Evolutionary conservation across 2,113 vertebrate species (phyloP).

Genomic region (Lasiurus borealis): DNA sequence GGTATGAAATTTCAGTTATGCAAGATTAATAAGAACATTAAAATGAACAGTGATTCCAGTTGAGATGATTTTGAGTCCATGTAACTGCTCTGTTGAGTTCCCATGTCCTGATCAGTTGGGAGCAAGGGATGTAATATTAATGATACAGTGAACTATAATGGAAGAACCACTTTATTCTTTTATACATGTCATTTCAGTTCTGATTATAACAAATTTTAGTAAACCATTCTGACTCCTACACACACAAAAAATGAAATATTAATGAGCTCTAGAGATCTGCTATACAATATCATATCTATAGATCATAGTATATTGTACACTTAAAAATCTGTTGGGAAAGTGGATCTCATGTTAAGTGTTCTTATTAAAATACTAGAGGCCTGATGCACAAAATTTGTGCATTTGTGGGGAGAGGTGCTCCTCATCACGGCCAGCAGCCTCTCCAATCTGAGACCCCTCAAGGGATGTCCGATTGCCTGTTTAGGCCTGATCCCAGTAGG

Average conservation of each 20-base stretch:
- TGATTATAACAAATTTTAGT: not conserved
- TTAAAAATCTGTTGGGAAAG: not conserved
- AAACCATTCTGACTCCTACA: not conserved
- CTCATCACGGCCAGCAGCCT: no score
- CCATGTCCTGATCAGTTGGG: not conserved
- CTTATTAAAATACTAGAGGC: not conserved
- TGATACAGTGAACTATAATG: not conserved
- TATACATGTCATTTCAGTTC: not conserved
- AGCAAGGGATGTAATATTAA: not conserved
- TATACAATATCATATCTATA: not conserved
- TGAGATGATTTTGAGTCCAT: not conserved
- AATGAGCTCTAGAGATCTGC: not conserved
- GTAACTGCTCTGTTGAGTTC: not conserved
- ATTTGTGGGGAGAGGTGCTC: no score
- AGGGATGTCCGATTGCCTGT: no score
- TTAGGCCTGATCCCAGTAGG: no score
- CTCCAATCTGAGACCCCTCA: no score
- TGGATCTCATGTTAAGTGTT: not conserved
- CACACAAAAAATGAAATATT: not conserved
- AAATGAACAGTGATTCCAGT: not conserved
- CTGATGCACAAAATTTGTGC: no score
- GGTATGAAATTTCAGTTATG: constrained; percentile 10
- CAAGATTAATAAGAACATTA: no score
- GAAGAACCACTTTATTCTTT: not conserved
- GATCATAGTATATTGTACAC: not conserved